phyloP scores from a whole-genome alignment of 92 coral and sea anemone species.

The Plumapathes pennacea region DNA sequence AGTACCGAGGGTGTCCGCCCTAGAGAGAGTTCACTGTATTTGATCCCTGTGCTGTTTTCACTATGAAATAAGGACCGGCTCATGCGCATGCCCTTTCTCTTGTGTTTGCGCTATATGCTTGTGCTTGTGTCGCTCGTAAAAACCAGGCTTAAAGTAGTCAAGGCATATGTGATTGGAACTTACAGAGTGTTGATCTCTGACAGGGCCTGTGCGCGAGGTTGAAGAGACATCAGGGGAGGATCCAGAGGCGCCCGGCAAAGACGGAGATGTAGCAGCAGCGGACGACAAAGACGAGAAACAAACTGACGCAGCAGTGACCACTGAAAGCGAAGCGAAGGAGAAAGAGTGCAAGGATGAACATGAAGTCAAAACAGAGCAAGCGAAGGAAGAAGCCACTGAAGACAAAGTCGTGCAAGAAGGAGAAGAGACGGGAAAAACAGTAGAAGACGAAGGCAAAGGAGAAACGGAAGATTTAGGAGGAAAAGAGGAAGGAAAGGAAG shows the following conservation, averaged over 20 bases:
- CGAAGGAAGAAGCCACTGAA: conserved; percentile 6
- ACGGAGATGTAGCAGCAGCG: conserved; percentile 13
- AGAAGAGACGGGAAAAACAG: conserved; percentile 10
- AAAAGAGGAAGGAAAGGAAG: conserved; percentile 2
- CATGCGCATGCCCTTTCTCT: no score
- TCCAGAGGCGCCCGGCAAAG: conserved; percentile 1
- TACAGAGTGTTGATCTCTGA: not conserved
- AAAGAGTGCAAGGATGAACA: conserved; percentile 14
- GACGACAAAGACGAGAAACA: no score
- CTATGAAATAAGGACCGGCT: no score
- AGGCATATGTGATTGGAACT: not conserved
- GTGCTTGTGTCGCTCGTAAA: not conserved
- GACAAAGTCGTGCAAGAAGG: conserved; percentile 4
- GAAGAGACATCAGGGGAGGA: conserved; percentile 76
- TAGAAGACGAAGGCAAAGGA: conserved; percentile 4
- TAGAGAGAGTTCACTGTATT: no score
- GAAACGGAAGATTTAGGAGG: conserved; percentile 15
- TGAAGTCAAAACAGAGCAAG: conserved; percentile 13
- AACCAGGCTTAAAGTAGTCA: not conserved
- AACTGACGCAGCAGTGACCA: no score
- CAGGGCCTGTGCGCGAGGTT: conserved; percentile 94
- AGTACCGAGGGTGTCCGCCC: no score
- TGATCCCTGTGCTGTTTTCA: no score
- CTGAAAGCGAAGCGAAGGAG: not conserved
- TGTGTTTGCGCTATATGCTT: no score